A percentile compares a stretch with the other conserved stretches of the same genome.
These are phyloP conservation scores for Odocoileus hemionus DNA, from an alignment of 2,113 vertebrate species.

Conservation along the genomic window DNA sequence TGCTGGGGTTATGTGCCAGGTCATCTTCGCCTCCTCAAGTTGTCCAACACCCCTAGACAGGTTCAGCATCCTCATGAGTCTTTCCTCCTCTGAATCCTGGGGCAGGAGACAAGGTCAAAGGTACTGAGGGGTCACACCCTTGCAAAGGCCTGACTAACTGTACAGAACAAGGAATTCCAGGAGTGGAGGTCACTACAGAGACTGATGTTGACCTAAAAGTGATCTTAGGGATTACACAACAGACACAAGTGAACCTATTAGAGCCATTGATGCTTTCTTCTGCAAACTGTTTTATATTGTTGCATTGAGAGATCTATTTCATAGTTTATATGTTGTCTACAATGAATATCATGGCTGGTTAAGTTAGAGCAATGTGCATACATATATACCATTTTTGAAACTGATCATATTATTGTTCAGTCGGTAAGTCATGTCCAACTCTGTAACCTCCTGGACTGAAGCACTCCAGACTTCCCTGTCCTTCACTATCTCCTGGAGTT, in stretches of 20 bases:
- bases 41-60: accelerated
- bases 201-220: background rate
- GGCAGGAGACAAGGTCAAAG: accelerated
- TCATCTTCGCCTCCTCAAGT: background rate
- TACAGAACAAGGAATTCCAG: background rate
- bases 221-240: background rate
- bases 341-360: background rate
- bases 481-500: background rate
- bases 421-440: background rate
- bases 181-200: background rate
- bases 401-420: background rate
- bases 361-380: background rate
- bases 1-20: background rate
- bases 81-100: background rate
- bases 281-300: background rate
- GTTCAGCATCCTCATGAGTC: background rate
- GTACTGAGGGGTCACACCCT: background rate
- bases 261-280: background rate
- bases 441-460: background rate
- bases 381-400: background rate
- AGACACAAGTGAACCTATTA: background rate
- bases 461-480: background rate
- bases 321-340: background rate
- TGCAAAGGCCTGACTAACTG: background rate
- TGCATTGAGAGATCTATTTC: background rate